Evolutionary conservation across 2,888 invertebrate species (phyloP), one percentile per base, ranked within the genome.

Genomic region (Tetheella fluctuosa): DNA sequence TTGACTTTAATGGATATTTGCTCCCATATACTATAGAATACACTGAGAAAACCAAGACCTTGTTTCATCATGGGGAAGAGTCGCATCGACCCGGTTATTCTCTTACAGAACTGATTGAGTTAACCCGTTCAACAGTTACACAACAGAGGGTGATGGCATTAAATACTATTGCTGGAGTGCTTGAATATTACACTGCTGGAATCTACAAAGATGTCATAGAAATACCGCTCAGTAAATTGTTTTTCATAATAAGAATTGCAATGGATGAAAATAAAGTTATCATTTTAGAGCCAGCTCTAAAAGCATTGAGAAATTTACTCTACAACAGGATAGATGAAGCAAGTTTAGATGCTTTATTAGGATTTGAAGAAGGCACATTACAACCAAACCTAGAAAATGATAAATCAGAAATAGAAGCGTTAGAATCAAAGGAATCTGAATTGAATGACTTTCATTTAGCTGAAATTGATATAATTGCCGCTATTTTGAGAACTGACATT

Each of bases 31-130:
- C 94, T 52, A 93, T 95, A 54, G 95, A 95, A 55, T 94, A 87
- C 65, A 89, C 88, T 66, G 94, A 93, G 58, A 76, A 93, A 61
- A 93, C 93, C 0, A 94, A 95, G 74, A 88, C 94, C 25, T 93
- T 99, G 17, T 98, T 98, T 86, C 97, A 99, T 85, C 99, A 99
- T 86, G 98, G 98, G 0, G 97, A 97, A 69, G 99, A 99, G 84
- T 96, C 98, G 8, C 96, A 96, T 64, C 94, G 98, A 64, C 97
- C 99, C 2, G 99, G 99, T 0, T 99, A 99, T 85, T 96, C 98
- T 0, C 84, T 99, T 13, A 96, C 97, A 70, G 99, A 99, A 88
- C 85, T 99, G 0, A 95, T 98, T 74, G 96, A 97, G 65, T 88
- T 99, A 1, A 95, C 96, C 37, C 92, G 96, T 77, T 97, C 97